phyloP scores from a whole-genome alignment of 2,797 vertebrate species.

The Galago senegalensis region DNA sequence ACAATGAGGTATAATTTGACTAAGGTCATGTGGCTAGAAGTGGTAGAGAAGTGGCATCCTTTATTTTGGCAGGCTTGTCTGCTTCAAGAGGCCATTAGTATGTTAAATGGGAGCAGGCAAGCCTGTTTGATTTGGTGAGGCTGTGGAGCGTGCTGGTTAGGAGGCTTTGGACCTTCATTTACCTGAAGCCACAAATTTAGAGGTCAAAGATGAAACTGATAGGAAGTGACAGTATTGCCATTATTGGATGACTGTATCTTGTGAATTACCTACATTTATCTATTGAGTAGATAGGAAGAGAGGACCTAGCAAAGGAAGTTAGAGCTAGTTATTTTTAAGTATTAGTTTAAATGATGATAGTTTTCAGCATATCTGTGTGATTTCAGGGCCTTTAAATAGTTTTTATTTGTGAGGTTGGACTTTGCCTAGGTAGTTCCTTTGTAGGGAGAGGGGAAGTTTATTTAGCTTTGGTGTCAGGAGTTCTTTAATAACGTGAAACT shows the following conservation, averaged over 20 bases:
- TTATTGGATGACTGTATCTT: neutral
- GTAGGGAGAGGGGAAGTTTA: constrained; percentile 5
- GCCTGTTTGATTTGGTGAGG: neutral
- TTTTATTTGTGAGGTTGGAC: constrained; percentile 47
- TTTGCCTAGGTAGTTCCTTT: constrained; percentile 51
- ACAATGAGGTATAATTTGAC: constrained; percentile 16
- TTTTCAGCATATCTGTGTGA: constrained; percentile 39
- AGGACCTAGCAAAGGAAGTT: constrained; percentile 6
- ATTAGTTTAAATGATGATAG: constrained; percentile 52
- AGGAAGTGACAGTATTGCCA: neutral
- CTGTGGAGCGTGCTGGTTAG: neutral
- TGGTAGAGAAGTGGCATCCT: neutral
- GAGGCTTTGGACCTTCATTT: constrained; percentile 13
- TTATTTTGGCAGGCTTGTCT: constrained; percentile 1
- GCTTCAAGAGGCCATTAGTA: neutral
- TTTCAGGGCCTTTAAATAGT: constrained; percentile 27
- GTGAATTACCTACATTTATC: neutral
- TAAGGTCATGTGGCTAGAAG: neutral
- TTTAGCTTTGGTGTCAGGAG: constrained; percentile 44
- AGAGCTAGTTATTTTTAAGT: constrained; percentile 7
- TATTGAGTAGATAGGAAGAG: neutral
- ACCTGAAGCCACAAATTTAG: neutral
- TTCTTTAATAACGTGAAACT: constrained; percentile 15
- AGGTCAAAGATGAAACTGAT: constrained; percentile 4
- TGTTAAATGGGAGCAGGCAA: neutral